phyloP scores from a whole-genome alignment of 2,888 invertebrate genomes.

The Parascotia fuliginaria region DNA sequence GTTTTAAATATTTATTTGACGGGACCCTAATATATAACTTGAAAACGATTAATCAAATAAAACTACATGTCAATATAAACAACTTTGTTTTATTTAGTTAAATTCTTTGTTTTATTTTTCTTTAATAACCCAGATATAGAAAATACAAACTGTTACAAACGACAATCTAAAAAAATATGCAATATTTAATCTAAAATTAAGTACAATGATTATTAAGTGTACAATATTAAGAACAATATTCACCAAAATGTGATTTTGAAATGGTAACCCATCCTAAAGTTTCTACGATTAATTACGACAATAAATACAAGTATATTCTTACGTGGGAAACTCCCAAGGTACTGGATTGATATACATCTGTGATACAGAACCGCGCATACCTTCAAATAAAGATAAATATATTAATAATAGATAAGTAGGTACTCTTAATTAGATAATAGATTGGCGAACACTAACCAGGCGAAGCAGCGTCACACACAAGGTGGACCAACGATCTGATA shows the following conservation, averaged over 20 bases:
- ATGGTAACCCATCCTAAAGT: background rate
- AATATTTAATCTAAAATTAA: slow-evolving; percentile 67
- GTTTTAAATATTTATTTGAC: slow-evolving; percentile 52
- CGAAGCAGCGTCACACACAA: too few relatives aligned
- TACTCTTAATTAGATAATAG: too few relatives aligned
- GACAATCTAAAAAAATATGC: slow-evolving; percentile 56
- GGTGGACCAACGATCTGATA: too few relatives aligned
- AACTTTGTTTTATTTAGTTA: slow-evolving; percentile 58
- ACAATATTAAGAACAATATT: slow-evolving; percentile 3
- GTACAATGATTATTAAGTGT: slow-evolving; percentile 38
- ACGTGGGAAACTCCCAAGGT: slow-evolving; percentile 86
- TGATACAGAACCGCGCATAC: slow-evolving; percentile 88
- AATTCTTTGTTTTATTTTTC: slow-evolving; percentile 13
- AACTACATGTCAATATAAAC: slow-evolving; percentile 39
- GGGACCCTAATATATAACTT: slow-evolving; percentile 66
- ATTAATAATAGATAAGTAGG: too few relatives aligned
- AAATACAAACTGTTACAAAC: slow-evolving; percentile 51
- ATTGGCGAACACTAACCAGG: too few relatives aligned
- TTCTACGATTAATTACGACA: slow-evolving; percentile 31
- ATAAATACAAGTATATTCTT: slow-evolving; percentile 28
- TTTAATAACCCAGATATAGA: slow-evolving; percentile 42
- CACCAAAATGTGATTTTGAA: slow-evolving; percentile 33
- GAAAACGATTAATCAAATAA: slow-evolving; percentile 45
- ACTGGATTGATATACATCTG: slow-evolving; percentile 88
- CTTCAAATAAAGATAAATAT: slow-evolving; percentile 56